Conservation (phyloP, 2,888 invertebrate genomes). For the Drosophila engyochracea region DNA sequence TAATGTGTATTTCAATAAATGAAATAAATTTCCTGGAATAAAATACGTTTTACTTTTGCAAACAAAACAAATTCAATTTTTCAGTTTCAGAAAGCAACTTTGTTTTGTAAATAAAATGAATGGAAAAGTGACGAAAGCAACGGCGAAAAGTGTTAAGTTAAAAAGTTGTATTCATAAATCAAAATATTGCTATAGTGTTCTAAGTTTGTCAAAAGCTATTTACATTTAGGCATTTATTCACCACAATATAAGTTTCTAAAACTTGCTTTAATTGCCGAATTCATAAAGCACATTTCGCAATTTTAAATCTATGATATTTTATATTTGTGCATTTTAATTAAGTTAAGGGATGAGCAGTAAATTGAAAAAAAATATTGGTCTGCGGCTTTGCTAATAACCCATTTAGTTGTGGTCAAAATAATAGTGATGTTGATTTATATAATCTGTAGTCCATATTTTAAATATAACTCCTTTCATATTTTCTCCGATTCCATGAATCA, state of each 20-base stretch:
- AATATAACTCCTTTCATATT: background rate
- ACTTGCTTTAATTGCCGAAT: background rate
- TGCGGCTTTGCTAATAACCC: background rate
- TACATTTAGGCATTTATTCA: background rate
- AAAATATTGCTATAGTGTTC: background rate
- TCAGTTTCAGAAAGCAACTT: background rate
- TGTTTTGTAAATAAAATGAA: background rate
- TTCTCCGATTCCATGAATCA: background rate
- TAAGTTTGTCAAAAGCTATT: background rate
- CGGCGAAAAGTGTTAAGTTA: background rate
- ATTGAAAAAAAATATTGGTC: background rate
- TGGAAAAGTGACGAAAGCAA: constrained; percentile 1
- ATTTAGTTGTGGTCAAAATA: background rate
- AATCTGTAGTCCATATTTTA: background rate
- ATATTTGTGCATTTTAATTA: background rate
- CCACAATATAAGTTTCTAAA: background rate
- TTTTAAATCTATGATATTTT: background rate
- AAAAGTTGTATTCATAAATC: background rate
- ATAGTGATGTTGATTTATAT: background rate
- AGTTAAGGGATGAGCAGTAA: background rate
- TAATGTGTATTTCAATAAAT: background rate
- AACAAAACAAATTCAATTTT: background rate
- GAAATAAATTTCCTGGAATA: background rate
- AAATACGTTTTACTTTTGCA: background rate
- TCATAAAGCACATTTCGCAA: background rate